Base-by-base conservation (phyloP, 2,797 vertebrate genomes). In the Poecile montanus region DNA sequence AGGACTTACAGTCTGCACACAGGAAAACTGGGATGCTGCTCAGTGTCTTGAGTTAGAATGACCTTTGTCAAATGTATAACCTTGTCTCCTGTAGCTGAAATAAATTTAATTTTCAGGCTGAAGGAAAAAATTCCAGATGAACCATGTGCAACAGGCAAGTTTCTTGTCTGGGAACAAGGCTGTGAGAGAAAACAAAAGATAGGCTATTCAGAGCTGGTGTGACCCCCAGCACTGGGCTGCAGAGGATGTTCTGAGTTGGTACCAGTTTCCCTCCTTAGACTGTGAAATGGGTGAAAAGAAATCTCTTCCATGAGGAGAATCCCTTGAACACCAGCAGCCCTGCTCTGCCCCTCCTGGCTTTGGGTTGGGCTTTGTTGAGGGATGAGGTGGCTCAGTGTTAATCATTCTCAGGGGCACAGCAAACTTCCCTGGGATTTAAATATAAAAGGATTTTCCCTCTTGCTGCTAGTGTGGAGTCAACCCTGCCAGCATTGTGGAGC, bases 401-500 rank as follows among this genome's bases (percentile, higher is more conserved):
- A 67, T 62, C 77, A 23, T 13, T 63, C 47, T 12, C 16, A 17
- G 42, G 20, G 26, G 10, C 58, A 84, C 66, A 85, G 54, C 21
- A 27, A 62, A 7, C 30, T 67, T 62, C 36, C 17, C 40, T 16
- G 25, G 32, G n/a, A 34, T 87, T 67, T 84, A 51, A 63, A 58
- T n/a, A 42, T 17, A 11, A 67, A 80, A 71, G 19, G 48, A 78
- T 75, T 91, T 51, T 72, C 34, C 21, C 47, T 91, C 29, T 1
- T 0, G 3, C 34, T 67, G 42, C 8, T 2, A 0, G 12, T 5
- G 21, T 1, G 2, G 65, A 77, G 80, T 56, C 0, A 0, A 10
- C 54, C 44, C 62, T 57, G 36, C 34, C 8, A 0, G 1, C 1
- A 1, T 13, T 56, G 45, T 23, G 16, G 21, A 40, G 32, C 42